Evolutionary conservation across 2,888 invertebrate species (phyloP).

Genomic region (Zhuqinia jingwanae): DNA sequence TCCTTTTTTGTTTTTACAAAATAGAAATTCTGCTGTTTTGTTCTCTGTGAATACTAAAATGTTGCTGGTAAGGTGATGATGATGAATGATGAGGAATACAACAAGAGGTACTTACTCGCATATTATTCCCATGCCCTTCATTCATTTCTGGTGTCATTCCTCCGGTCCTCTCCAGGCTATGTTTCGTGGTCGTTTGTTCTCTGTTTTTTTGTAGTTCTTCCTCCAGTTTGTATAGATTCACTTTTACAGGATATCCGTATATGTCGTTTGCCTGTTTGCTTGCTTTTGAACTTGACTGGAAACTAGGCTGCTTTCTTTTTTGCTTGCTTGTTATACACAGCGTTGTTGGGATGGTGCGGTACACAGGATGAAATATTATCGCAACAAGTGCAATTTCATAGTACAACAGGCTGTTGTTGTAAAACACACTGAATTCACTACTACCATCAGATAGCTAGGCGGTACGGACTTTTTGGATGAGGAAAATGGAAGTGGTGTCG

Average conservation of each 20-base stretch:
- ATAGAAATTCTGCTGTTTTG: slow-evolving; percentile 8
- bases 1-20: not conserved
- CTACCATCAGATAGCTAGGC: not conserved
- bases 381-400: slow-evolving; percentile 46
- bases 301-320: slow-evolving; percentile 1
- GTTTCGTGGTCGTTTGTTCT: not conserved
- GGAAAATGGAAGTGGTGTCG: not conserved
- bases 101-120: slow-evolving; percentile 14
- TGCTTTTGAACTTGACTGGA: slow-evolving; percentile 14
- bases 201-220: not conserved
- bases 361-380: slow-evolving; percentile 44
- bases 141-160: too few relatives aligned
- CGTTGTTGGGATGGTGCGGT: too few relatives aligned
- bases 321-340: not conserved
- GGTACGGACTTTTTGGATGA: not conserved
- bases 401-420: slow-evolving; percentile 39
- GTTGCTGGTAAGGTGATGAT: too few relatives aligned
- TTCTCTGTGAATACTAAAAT: too few relatives aligned
- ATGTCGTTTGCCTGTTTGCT: not conserved
- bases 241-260: not conserved
- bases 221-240: not conserved
- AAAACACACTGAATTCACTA: not conserved
- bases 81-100: not conserved
- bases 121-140: slow-evolving; percentile 48
- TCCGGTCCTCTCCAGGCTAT: slow-evolving; percentile 24